Conservation (phyloP, 2,888 invertebrate species). For the Ectemnius lituratus region DNA sequence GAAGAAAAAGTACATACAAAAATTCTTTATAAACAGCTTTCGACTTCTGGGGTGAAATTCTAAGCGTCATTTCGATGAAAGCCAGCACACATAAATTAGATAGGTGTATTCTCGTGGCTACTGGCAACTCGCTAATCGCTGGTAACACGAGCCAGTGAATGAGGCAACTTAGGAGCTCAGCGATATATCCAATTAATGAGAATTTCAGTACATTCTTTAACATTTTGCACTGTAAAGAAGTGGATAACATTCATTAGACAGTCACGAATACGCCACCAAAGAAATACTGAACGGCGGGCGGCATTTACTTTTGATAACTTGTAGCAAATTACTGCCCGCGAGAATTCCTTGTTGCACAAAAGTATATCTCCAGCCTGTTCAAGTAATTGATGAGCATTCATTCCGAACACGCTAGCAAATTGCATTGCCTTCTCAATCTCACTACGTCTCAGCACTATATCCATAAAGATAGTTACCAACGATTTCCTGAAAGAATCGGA, state of each 20-base stretch:
- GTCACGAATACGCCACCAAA: background rate
- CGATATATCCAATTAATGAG: conserved; percentile 82
- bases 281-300: background rate
- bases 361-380: conserved; percentile 91
- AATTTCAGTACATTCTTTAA: conserved; percentile 82
- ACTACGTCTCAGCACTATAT: conserved; percentile 79
- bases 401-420: conserved; percentile 81
- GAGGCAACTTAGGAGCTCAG: conserved; percentile 82
- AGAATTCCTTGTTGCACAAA: conserved; percentile 85
- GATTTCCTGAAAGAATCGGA: conserved; percentile 70
- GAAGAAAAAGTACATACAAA: conserved; percentile 76
- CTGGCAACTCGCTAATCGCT: conserved; percentile 80
- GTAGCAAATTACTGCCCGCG: conserved; percentile 89
- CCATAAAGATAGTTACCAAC: conserved; percentile 80
- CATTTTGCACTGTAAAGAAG: conserved; percentile 78
- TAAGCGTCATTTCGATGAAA: conserved; percentile 81
- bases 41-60: conserved; percentile 73
- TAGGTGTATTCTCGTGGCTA: conserved; percentile 82
- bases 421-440: conserved; percentile 81
- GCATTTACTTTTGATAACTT: conserved; percentile 85
- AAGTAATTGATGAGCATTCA: conserved; percentile 84
- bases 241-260: background rate
- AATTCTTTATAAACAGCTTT: conserved; percentile 77
- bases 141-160: conserved; percentile 80
- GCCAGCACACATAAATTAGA: conserved; percentile 84